Evolutionary conservation across 2,113 vertebrate species (phyloP), one percentile per base, ranked within the genome.

Genomic region (Spea bombifrons): DNA sequence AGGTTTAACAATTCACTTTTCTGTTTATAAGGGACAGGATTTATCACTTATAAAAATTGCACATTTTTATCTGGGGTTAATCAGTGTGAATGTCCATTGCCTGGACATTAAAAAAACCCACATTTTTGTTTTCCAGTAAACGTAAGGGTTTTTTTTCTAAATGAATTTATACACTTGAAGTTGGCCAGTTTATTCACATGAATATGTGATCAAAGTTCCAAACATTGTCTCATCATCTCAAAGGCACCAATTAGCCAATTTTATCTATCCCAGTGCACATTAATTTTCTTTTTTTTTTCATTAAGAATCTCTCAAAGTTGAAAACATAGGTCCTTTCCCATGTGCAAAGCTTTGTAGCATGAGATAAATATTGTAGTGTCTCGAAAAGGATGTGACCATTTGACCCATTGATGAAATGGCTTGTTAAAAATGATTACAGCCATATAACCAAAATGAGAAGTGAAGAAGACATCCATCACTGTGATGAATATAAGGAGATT

Each of bases 171-270:
- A 63, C 70, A 73, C 63, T 49, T 73, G 44, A 73, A 67, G 77
- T 73, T 73, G 49, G 66, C 77, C 70, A 80, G 63, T 71, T 80
- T 80, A 73, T 61, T 73, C 77, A 80, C 77, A 70, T 80, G 77
- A 73, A 73, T 73, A 66, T 66, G 49, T 65, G 76, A 79, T 80
- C 70, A 79, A 79, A 79, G 59, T 70, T 66, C 49, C 70, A 73
- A 73, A 66, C 48, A 80, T 80, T 73, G 66, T 80, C 70, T 80
- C 70, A 80, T 80, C 70, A 73, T 73, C 44, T 73, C 49, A 15
- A 59, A 66, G 12, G 77, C 52, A 65, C 70, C 50, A 73, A 72
- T 48, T 50, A 49, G 63, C 13, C 63, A 48, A 5, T 66, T 75
- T 59, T 73, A 49, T 52, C 63, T 67, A 55, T 66, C 61, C 49